phyloP scores from a whole-genome alignment of 1,140 invertebrate genomes.

The Cotesia glomerata region DNA sequence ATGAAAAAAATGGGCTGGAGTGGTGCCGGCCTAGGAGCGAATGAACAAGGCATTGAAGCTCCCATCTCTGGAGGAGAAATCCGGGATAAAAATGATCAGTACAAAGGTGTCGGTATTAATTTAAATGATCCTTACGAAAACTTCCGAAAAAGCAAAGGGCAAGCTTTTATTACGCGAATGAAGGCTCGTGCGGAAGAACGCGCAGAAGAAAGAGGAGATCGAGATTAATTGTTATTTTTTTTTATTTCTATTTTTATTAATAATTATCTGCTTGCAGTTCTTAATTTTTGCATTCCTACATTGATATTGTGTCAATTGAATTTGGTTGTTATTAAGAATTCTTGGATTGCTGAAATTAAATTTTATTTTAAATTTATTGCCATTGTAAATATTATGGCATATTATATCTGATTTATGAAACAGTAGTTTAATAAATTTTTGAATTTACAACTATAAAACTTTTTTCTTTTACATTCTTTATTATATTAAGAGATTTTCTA shows the following conservation, averaged over 20 bases:
- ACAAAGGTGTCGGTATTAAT: slow-evolving; percentile 90
- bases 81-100: slow-evolving; percentile 88
- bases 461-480: too few species aligned
- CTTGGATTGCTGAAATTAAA: background rate
- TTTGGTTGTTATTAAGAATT: background rate
- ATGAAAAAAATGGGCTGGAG: slow-evolving; percentile 96
- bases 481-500: too few species aligned
- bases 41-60: slow-evolving; percentile 93
- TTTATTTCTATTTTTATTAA: background rate
- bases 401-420: too few species aligned
- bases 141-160: slow-evolving; percentile 95
- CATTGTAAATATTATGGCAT: slow-evolving; percentile 4
- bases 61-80: slow-evolving; percentile 92
- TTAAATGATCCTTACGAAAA: slow-evolving; percentile 95
- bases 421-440: background rate
- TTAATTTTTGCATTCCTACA: slow-evolving; percentile 19
- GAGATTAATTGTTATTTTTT: slow-evolving; percentile 43
- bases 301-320: slow-evolving; percentile 1
- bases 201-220: slow-evolving; percentile 64
- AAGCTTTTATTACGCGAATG: slow-evolving; percentile 96
- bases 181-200: slow-evolving; percentile 88
- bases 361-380: slow-evolving; percentile 11
- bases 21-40: slow-evolving; percentile 85
- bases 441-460: too few species aligned
- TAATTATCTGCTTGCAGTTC: slow-evolving; percentile 5